phyloP scores from a whole-genome alignment of 2,888 invertebrate species.

The Drosophila anceps region DNA sequence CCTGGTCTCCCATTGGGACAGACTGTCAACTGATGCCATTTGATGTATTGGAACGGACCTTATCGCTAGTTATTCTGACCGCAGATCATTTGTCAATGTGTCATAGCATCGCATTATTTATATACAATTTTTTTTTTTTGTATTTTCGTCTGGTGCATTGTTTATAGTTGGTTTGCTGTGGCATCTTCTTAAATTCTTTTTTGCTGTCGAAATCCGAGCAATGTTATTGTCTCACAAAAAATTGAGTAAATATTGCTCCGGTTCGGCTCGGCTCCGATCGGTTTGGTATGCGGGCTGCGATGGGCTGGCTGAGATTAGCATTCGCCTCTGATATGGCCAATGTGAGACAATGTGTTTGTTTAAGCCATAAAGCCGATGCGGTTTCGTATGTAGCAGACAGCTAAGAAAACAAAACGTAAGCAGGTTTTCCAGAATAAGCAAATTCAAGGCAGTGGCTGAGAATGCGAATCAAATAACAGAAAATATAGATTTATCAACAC shows the following conservation, averaged over 20 bases:
- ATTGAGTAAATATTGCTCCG: constrained; percentile 70
- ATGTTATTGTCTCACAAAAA: constrained; percentile 65
- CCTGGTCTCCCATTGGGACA: constrained; percentile 30
- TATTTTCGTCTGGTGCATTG: constrained; percentile 30
- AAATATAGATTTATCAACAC: constrained; percentile 13
- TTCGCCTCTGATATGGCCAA: constrained; percentile 51
- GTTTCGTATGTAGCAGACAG: constrained; percentile 22
- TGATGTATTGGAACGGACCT: constrained; percentile 51
- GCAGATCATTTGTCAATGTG: constrained; percentile 75
- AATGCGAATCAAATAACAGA: constrained; percentile 39
- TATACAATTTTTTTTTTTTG: too few species aligned
- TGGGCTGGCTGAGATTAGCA: constrained; percentile 69
- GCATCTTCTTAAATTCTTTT: constrained; percentile 55
- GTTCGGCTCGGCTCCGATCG: constrained; percentile 36
- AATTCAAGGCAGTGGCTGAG: constrained; percentile 12
- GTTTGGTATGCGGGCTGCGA: constrained; percentile 57
- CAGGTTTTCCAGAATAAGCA: constrained; percentile 29
- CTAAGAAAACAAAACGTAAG: constrained; percentile 20
- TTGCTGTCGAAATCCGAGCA: constrained; percentile 67
- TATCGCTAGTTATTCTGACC: constrained; percentile 53
- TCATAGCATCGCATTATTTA: constrained; percentile 43
- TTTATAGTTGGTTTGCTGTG: constrained; percentile 61
- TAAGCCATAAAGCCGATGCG: constrained; percentile 34
- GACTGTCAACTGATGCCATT: constrained; percentile 43
- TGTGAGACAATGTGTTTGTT: constrained; percentile 15